Conservation (phyloP, 2,888 invertebrate genomes). For the Parnassius smintheus region DNA sequence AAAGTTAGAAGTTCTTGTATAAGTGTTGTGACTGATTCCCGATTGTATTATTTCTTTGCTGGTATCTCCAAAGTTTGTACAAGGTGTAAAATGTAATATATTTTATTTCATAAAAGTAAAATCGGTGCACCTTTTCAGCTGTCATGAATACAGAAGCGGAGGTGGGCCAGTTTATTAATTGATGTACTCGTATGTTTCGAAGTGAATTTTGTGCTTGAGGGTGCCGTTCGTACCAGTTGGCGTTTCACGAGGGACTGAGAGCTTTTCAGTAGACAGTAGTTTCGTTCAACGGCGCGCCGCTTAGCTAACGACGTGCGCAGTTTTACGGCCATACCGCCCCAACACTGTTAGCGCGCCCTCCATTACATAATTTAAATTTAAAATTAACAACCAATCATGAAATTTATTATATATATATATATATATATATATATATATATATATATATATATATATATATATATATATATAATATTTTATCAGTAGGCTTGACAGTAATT, state of each 20-base stretch:
- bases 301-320: constrained; percentile 45
- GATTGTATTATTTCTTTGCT: neutral
- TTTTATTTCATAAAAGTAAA: neutral
- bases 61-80: neutral
- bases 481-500: too few species aligned
- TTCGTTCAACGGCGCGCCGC: constrained; percentile 9
- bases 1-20: neutral
- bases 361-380: too few species aligned
- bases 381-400: too few species aligned
- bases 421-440: too few species aligned
- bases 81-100: neutral
- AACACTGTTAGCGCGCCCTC: constrained; percentile 11
- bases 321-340: constrained; percentile 28
- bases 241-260: constrained; percentile 19
- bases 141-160: neutral
- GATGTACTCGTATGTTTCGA: neutral
- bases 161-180: constrained; percentile 2
- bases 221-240: constrained; percentile 7
- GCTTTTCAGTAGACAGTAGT: constrained; percentile 1
- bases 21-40: neutral
- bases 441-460: too few species aligned
- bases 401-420: too few species aligned
- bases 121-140: neutral
- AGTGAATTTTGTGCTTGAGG: neutral
- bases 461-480: too few species aligned